phyloP scores from a whole-genome alignment of 2,888 invertebrate genomes.

The Amblyjoppa fuscipennis region DNA sequence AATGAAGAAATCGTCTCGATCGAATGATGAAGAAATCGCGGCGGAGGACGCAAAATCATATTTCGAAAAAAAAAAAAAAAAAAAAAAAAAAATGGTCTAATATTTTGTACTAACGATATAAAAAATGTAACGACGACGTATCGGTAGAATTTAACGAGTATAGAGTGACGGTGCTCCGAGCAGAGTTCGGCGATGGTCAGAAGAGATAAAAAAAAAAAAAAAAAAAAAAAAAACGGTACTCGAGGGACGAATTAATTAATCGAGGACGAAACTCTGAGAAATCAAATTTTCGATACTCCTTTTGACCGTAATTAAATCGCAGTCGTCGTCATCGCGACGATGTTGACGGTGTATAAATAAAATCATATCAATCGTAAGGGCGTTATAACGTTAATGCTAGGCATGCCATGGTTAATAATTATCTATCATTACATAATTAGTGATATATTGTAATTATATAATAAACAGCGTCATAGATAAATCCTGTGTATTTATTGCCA shows the following conservation, averaged over 20 bases:
- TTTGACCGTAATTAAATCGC: conserved; percentile 18
- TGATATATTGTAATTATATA: conserved; percentile 84
- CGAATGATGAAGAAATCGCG: not conserved
- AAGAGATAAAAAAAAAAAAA: conserved; percentile 16
- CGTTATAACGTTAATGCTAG: conserved; percentile 81
- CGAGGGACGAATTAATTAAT: not conserved
- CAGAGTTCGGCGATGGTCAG: conserved; percentile 7
- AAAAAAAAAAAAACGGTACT: not conserved
- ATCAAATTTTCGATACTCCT: conserved; percentile 31
- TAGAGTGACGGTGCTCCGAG: not conserved
- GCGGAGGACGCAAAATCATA: conserved; percentile 61
- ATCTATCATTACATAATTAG: conserved; percentile 83
- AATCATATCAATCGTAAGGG: conserved; percentile 84
- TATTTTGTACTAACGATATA: conserved; percentile 79
- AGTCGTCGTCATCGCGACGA: conserved; percentile 53
- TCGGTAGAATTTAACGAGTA: conserved; percentile 57
- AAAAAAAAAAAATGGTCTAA: conserved; percentile 70
- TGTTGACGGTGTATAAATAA: conserved; percentile 79
- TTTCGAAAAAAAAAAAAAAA: conserved; percentile 64
- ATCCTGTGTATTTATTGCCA: conserved; percentile 11
- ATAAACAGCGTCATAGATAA: conserved; percentile 83
- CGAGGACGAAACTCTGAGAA: conserved; percentile 23
- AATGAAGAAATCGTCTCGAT: conserved; percentile 50
- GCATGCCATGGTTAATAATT: conserved; percentile 80
- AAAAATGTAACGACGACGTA: conserved; percentile 57